Evolutionary conservation across 2,113 vertebrate species (phyloP).

Genomic region (Mohoua ochrocephala): DNA sequence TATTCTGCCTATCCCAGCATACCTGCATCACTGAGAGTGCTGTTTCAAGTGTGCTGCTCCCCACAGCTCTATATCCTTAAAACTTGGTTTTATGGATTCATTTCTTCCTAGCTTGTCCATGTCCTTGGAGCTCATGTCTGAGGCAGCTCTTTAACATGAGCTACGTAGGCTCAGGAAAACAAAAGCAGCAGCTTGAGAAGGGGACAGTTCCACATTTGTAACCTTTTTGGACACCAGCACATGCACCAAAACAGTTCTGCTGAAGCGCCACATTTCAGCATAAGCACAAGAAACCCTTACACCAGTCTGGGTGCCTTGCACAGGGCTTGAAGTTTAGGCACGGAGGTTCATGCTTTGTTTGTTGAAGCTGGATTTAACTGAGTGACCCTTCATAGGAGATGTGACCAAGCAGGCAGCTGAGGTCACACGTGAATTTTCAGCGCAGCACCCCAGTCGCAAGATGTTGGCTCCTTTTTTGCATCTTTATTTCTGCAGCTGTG

Average conservation of each 20-base stretch:
- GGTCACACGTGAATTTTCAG: not conserved
- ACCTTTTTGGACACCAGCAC: not conserved
- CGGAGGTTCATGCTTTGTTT: not conserved
- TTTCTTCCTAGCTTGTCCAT: not conserved
- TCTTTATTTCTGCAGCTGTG: not conserved
- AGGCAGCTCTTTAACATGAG: not conserved
- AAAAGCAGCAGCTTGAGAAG: not conserved
- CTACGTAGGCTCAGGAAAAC: rapidly evolving
- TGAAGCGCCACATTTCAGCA: rapidly evolving
- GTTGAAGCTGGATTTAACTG: not conserved
- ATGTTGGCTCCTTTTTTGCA: not conserved
- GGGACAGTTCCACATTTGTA: rapidly evolving
- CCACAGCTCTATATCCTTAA: not conserved
- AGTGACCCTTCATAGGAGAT: rapidly evolving
- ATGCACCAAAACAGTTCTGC: not conserved
- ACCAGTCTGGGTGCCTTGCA: not conserved
- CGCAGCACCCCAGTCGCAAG: no score
- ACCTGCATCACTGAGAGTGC: not conserved
- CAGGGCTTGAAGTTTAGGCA: not conserved
- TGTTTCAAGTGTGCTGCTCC: not conserved
- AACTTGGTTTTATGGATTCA: not conserved
- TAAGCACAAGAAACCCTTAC: not conserved
- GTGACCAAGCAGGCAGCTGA: not conserved
- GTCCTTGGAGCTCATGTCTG: not conserved
- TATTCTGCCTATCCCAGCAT: not conserved